A percentile compares a stretch with the other conserved stretches of the same genome.
These are phyloP conservation scores for Eulemur rubriventer DNA, from an alignment of 2,797 vertebrate species.

Conservation along the genomic window DNA sequence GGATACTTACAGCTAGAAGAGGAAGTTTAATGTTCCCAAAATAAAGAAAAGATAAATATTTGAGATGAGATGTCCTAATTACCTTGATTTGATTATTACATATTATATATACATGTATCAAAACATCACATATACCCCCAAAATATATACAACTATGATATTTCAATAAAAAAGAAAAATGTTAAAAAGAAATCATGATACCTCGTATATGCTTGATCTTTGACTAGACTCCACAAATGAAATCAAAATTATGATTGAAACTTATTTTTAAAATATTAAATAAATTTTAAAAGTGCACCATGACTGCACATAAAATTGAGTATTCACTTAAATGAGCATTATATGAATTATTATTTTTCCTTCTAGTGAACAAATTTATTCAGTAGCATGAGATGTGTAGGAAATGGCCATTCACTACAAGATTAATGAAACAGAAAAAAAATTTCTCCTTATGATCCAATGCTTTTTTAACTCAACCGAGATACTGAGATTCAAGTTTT, in stretches of 20 bases:
- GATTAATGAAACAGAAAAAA: slow-evolving; percentile 71
- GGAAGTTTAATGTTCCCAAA: background rate
- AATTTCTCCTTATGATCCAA: background rate
- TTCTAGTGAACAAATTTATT: slow-evolving; percentile 56
- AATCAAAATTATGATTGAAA: background rate
- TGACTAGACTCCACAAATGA: background rate
- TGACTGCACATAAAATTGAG: slow-evolving; percentile 16
- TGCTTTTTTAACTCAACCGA: slow-evolving; percentile 34
- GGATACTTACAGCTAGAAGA: background rate
- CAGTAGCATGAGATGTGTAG: background rate
- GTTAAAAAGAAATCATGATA: background rate
- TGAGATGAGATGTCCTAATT: background rate
- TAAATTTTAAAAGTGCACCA: background rate
- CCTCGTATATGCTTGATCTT: background rate
- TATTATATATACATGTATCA: background rate
- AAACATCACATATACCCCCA: background rate
- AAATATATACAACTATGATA: background rate
- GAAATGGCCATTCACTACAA: slow-evolving; percentile 48
- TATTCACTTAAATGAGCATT: slow-evolving; percentile 37
- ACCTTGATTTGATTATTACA: background rate
- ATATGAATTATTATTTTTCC: slow-evolving; percentile 46
- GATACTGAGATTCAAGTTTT: slow-evolving; percentile 56
- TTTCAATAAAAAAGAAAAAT: background rate
- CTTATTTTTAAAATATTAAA: background rate
- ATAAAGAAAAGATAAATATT: background rate